Evolutionary conservation across 1,140 invertebrate species (phyloP), one percentile per base, ranked within the genome.

Genomic region (Zaprionus camerounensis): DNA sequence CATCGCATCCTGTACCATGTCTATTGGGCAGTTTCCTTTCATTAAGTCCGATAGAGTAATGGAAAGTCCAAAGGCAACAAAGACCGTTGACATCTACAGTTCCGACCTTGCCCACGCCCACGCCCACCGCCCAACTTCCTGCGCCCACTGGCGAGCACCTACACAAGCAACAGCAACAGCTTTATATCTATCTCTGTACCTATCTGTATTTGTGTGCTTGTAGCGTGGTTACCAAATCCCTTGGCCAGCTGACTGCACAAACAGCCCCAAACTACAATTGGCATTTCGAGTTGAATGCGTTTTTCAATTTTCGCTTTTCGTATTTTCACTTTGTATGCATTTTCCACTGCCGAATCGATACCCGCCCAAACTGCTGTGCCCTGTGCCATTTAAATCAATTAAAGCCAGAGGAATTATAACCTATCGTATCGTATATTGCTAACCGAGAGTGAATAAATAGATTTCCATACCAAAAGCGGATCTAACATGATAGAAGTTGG

Each of bases 331-430:
- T 57, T 57, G 11, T 41, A 34, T 34, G 11, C 22, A 51, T 36
- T 49, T 68, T 46, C 61, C 20, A 31, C 13, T 55, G 12, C 20
- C 49, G n/a, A 76, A 76, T 76, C 73, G 62, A 76, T 76, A 61
- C 24, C 34, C 31, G 3, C 9, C 17, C 7, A 5, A 13, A 51
- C 7, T 46, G 41, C 41, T 15, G 13, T 38, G 36, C 36, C 36
- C 36, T 13, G 13, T 38, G n/a, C 20, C 46, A 13, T 51, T 51
- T 51, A 51, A 51, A 13, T 51, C 46, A 51, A 51, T 51, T 20
- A 22, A 51, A 24, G 46, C 46, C 46, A 13, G 20, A 51, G 46
- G 46, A 24, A 20, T 51, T 13, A 51, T 5, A 51, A 11, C 17
- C n/a, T 41, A 41, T 17, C 5, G 41, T 5, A 46, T 9, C 9